Evolutionary conservation across 2,888 invertebrate genomes (phyloP).

Genomic region (Plebejus melissa): DNA sequence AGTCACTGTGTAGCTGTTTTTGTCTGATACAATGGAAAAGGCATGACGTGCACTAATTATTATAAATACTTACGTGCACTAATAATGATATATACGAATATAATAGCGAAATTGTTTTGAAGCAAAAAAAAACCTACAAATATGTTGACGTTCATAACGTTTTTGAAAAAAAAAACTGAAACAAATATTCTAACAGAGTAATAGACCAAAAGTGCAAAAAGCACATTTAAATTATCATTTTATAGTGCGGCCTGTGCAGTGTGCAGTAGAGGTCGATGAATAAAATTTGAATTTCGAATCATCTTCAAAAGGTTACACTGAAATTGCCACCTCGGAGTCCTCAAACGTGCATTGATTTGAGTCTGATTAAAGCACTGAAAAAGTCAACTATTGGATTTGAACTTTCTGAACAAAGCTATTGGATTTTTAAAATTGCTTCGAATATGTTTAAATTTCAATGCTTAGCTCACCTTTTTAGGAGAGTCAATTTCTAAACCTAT

Average conservation of each 20-base stretch:
- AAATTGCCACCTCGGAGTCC: constrained; percentile 6
- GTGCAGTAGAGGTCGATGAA: background rate
- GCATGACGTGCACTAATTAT: too few species aligned
- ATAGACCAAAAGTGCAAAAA: background rate
- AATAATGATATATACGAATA: too few species aligned
- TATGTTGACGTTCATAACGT: too few species aligned
- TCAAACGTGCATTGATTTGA: constrained; percentile 17
- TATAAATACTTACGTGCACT: too few species aligned
- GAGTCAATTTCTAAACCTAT: too few species aligned
- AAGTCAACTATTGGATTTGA: background rate
- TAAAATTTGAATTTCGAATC: constrained; percentile 20
- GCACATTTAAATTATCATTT: background rate
- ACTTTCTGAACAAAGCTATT: background rate
- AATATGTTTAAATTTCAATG: too few species aligned
- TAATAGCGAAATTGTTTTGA: too few species aligned
- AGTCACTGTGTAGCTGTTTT: too few species aligned
- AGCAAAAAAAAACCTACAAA: too few species aligned
- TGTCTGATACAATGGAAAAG: too few species aligned
- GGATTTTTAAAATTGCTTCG: background rate
- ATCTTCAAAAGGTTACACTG: constrained; percentile 19
- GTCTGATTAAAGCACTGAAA: background rate
- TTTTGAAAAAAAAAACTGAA: background rate
- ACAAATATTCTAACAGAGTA: background rate
- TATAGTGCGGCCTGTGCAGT: background rate
- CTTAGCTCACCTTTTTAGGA: too few species aligned